Percentiles rank a stretch among this genome's conserved stretches.
These are phyloP conservation scores for Brachycybe producta DNA, from an alignment of 2,888 invertebrate species.

Conservation along the genomic window DNA sequence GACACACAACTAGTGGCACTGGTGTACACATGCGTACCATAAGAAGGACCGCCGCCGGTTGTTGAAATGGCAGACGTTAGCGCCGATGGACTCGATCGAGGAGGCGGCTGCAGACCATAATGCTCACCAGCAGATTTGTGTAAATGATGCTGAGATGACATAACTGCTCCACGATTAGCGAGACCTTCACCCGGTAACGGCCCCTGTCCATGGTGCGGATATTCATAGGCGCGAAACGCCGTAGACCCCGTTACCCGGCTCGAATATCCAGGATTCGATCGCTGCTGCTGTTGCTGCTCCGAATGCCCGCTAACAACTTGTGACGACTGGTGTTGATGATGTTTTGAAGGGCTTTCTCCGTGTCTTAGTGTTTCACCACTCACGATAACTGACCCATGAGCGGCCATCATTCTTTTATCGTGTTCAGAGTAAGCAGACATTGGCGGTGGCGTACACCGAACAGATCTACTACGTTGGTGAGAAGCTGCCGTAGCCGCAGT, in stretches of 20 bases:
- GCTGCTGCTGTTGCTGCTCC: neutral
- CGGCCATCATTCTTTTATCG: neutral
- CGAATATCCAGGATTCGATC: conserved; percentile 7
- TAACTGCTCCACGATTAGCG: too few species aligned
- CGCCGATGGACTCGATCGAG: neutral
- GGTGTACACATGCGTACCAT: conserved; percentile 14
- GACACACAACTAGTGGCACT: conserved; percentile 8
- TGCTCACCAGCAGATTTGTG: conserved; percentile 4
- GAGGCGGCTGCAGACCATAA: neutral
- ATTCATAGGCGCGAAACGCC: conserved; percentile 23
- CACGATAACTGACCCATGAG: conserved; percentile 9
- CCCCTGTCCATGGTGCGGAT: conserved; percentile 11
- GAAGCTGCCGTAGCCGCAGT: conserved; percentile 12
- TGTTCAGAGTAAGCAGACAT: neutral
- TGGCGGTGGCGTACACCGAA: conserved; percentile 1
- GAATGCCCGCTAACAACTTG: neutral
- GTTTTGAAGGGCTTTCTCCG: conserved; percentile 13
- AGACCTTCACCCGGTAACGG: neutral
- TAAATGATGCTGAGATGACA: conserved; percentile 1
- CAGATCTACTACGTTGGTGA: neutral
- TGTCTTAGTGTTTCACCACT: conserved; percentile 8
- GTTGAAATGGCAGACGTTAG: conserved; percentile 8
- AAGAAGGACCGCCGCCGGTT: conserved; percentile 11
- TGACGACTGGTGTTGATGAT: conserved; percentile 9
- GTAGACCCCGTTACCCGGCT: neutral